These are phyloP conservation scores for Epinephelus awoara DNA, from an alignment of 2,797 vertebrate species.

Conservation along the genomic window DNA sequence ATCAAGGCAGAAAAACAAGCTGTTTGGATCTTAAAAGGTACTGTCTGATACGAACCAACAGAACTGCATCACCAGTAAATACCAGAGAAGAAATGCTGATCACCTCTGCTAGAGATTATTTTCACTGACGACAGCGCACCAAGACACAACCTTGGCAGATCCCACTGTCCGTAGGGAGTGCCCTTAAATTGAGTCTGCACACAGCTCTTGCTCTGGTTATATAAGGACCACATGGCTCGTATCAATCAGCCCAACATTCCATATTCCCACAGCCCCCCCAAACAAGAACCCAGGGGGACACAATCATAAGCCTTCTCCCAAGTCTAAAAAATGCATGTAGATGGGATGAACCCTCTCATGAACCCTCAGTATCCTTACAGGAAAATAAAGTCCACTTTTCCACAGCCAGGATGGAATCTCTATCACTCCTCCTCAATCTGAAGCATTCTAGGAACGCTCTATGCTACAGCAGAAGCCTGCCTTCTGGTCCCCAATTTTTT, in stretches of 20 bases:
- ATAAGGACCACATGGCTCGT: not conserved
- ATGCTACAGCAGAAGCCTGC: not conserved
- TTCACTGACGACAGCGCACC: not conserved
- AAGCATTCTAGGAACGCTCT: no score
- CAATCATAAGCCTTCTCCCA: conserved; percentile 1
- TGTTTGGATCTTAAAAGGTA: not conserved
- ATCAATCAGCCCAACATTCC: not conserved
- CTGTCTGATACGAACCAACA: not conserved
- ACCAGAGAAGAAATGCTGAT: conserved; percentile 2
- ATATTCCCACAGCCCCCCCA: not conserved
- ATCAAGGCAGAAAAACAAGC: not conserved
- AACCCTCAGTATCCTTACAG: conserved; percentile 5
- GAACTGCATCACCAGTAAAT: conserved; percentile 6
- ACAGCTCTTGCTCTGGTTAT: not conserved
- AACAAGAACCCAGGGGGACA: not conserved
- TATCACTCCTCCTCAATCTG: not conserved
- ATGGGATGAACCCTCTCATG: conserved; percentile 12
- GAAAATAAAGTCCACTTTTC: conserved; percentile 10
- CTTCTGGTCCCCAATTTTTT: not conserved
- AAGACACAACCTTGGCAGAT: not conserved
- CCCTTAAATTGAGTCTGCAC: not conserved
- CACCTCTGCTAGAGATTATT: not conserved
- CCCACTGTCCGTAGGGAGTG: not conserved
- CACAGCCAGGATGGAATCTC: conserved; percentile 1
- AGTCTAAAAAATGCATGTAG: not conserved